phyloP scores from a whole-genome alignment of 2,797 vertebrate genomes.

The Pseudopleuronectes americanus region DNA sequence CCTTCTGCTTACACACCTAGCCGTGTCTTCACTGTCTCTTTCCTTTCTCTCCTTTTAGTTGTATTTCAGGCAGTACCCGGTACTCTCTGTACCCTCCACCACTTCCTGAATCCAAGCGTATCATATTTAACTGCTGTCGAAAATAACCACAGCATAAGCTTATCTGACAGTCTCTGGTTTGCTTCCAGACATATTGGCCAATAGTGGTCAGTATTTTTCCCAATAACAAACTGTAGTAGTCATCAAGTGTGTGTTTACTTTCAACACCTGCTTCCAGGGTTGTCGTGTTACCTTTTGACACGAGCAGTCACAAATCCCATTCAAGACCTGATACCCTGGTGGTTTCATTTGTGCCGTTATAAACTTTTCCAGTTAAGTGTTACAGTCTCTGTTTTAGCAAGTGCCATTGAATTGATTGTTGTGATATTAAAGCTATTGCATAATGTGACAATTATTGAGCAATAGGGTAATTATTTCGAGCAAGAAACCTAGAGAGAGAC shows the following conservation, averaged over 20 bases:
- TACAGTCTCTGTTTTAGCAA: not conserved
- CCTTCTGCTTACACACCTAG: slow-evolving; percentile 62
- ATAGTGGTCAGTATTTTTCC: slow-evolving; percentile 61
- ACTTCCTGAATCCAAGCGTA: slow-evolving; percentile 66
- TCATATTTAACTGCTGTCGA: slow-evolving; percentile 76
- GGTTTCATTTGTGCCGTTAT: slow-evolving; percentile 10
- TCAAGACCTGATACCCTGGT: slow-evolving; percentile 9
- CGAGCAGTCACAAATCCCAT: slow-evolving; percentile 42
- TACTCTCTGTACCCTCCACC: slow-evolving; percentile 54
- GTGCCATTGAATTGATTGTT: not conserved
- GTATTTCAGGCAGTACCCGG: slow-evolving; percentile 31
- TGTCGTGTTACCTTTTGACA: slow-evolving; percentile 53
- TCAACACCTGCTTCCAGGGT: slow-evolving; percentile 62
- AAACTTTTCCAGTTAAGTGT: not conserved
- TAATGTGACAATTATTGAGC: not conserved
- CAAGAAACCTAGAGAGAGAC: not conserved
- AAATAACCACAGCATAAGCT: slow-evolving; percentile 72
- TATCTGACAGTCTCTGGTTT: slow-evolving; percentile 39
- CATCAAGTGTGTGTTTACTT: slow-evolving; percentile 61
- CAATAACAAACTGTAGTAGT: slow-evolving; percentile 58
- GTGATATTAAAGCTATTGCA: not conserved
- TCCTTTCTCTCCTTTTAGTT: slow-evolving; percentile 49
- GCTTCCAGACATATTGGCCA: slow-evolving; percentile 61
- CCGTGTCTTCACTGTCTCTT: slow-evolving; percentile 28
- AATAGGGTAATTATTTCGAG: not conserved